These are phyloP conservation scores for Rhadina sibilatrix DNA, from an alignment of 2,113 vertebrate species.

Conservation along the genomic window DNA sequence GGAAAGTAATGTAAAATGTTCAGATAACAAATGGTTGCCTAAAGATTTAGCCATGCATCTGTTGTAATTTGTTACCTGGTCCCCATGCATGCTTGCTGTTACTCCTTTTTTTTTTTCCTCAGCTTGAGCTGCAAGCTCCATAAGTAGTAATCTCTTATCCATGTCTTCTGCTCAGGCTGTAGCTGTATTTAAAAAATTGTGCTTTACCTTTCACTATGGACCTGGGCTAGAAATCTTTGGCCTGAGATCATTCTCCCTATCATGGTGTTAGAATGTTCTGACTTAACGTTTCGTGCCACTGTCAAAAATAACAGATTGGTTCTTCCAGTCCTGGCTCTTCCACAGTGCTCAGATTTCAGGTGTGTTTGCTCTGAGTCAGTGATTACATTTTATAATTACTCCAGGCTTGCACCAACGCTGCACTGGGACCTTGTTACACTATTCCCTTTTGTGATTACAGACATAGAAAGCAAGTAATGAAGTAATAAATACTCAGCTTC, in stretches of 20 bases:
- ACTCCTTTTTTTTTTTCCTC: neutral
- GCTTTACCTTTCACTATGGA: neutral
- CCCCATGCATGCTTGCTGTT: neutral
- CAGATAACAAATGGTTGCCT: neutral
- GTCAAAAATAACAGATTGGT: neutral
- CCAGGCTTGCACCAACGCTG: neutral
- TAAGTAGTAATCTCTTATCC: neutral
- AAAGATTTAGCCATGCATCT: neutral
- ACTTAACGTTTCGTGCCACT: neutral
- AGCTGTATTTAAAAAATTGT: neutral
- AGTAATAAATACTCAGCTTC: conserved; percentile 2
- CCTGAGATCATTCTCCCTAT: neutral
- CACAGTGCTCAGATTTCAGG: neutral
- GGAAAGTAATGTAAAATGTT: neutral
- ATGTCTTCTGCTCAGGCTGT: neutral
- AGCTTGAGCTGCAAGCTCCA: neutral
- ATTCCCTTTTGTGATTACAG: neutral
- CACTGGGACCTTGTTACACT: neutral
- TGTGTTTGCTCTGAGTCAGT: neutral
- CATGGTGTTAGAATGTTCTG: neutral
- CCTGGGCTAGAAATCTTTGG: neutral
- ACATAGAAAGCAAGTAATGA: neutral
- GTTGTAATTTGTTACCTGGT: neutral
- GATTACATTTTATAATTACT: neutral
- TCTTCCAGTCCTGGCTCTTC: neutral